Percentiles rank a stretch among this genome's conserved stretches.
Conservation (phyloP, 2,797 vertebrate species). For the Euthynnus affinis region DNA sequence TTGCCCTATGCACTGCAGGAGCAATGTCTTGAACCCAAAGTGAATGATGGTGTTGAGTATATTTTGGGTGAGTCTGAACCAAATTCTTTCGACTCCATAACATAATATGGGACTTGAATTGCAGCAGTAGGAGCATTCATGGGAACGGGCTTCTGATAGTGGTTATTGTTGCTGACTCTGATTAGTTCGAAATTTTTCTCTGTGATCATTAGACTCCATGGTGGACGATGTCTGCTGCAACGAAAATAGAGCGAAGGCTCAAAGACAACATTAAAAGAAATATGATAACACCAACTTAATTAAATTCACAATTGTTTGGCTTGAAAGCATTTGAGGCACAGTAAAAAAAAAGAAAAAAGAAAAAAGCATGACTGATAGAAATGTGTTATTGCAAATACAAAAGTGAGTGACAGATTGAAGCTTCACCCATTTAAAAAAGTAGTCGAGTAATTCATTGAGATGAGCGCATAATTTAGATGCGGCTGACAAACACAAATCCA, state of each 20-base stretch:
- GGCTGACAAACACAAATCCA: constrained; percentile 49
- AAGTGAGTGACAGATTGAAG: constrained; percentile 55
- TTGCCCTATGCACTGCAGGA: not conserved
- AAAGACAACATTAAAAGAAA: constrained; percentile 53
- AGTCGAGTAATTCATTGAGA: constrained; percentile 48
- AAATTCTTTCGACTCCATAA: not conserved
- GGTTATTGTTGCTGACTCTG: not conserved
- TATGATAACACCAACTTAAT: constrained; percentile 63
- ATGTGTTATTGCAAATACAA: constrained; percentile 45
- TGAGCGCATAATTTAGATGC: constrained; percentile 41
- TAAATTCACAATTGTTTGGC: constrained; percentile 56
- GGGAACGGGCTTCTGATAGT: not conserved
- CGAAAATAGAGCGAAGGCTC: constrained; percentile 31
- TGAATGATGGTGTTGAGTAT: not conserved
- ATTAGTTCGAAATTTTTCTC: constrained; percentile 4
- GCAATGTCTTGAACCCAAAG: not conserved
- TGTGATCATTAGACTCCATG: constrained; percentile 37
- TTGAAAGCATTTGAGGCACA: constrained; percentile 47
- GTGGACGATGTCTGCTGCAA: constrained; percentile 7
- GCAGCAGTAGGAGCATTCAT: not conserved
- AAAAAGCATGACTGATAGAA: constrained; percentile 33
- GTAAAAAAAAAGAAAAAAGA: not conserved
- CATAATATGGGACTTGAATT: not conserved
- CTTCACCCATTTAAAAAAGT: constrained; percentile 21
- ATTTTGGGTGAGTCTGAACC: not conserved